These are phyloP conservation scores for Cetonia aurata DNA, from an alignment of 2,888 invertebrate genomes.

Conservation along the genomic window DNA sequence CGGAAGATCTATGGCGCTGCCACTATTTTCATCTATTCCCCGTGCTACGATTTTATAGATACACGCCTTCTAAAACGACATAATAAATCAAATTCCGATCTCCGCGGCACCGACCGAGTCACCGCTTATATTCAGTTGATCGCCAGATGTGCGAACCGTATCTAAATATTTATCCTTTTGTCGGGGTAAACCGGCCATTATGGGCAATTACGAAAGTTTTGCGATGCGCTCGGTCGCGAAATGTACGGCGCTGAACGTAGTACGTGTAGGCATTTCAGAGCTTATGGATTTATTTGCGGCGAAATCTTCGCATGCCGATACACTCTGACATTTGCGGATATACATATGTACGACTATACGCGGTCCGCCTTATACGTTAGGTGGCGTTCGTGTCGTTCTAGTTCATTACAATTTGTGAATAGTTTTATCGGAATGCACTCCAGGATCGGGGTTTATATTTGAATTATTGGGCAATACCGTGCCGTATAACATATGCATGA, in stretches of 20 bases:
- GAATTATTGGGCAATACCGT: conserved; percentile 31
- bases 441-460: conserved; percentile 21
- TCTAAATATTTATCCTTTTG: conserved; percentile 41
- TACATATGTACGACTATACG: conserved; percentile 3
- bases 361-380: conserved; percentile 16
- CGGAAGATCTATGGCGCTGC: conserved; percentile 16
- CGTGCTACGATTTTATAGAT: conserved; percentile 30
- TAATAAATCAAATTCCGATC: conserved; percentile 41
- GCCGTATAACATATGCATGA: conserved; percentile 13
- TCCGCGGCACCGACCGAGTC: conserved; percentile 16
- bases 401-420: conserved; percentile 34
- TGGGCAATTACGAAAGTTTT: conserved; percentile 40
- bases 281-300: conserved; percentile 40
- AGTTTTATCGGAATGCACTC: conserved; percentile 30
- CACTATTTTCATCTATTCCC: conserved; percentile 31
- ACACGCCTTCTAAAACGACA: conserved; percentile 38
- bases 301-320: conserved; percentile 30
- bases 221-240: conserved; percentile 33
- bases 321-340: conserved; percentile 30
- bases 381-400: conserved; percentile 38
- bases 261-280: conserved; percentile 36
- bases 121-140: conserved; percentile 30
- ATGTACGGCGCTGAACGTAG: conserved; percentile 21
- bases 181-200: conserved; percentile 39
- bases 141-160: conserved; percentile 41